A percentile compares a stretch with the other conserved stretches of the same genome.
Conservation (phyloP, 2,113 vertebrate genomes). For the Clinocottus analis region DNA sequence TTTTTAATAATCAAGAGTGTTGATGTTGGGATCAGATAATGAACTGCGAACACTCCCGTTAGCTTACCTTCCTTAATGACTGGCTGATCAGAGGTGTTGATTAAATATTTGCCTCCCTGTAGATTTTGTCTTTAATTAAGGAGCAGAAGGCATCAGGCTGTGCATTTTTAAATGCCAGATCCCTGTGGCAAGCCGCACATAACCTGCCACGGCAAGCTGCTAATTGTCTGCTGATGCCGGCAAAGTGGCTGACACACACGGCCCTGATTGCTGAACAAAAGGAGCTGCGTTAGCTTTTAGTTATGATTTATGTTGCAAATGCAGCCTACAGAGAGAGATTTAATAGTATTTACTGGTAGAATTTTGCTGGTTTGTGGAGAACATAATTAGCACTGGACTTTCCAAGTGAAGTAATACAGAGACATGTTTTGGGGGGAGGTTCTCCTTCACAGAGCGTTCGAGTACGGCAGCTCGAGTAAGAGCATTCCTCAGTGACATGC, state of each 20-base stretch:
- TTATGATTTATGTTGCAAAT: conserved; percentile 53
- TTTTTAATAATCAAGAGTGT: conserved; percentile 50
- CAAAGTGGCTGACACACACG: conserved; percentile 42
- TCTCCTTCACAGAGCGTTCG: conserved; percentile 23
- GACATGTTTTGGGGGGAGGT: not conserved
- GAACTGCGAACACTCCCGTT: conserved; percentile 32
- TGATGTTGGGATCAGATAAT: conserved; percentile 35
- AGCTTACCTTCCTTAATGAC: conserved; percentile 45
- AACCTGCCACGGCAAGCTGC: conserved; percentile 72
- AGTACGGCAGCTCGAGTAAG: conserved; percentile 16
- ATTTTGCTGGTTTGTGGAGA: conserved; percentile 39
- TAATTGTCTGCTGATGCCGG: conserved; percentile 73
- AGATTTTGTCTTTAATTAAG: conserved; percentile 77
- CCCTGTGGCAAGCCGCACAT: conserved; percentile 65
- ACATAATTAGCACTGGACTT: conserved; percentile 25
- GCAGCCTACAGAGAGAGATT: conserved; percentile 23
- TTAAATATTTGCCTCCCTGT: conserved; percentile 77
- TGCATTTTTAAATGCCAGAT: conserved; percentile 76
- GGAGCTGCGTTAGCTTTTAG: conserved; percentile 58
- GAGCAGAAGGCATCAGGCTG: conserved; percentile 67
- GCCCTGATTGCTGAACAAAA: conserved; percentile 51
- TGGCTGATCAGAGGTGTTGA: conserved; percentile 68
- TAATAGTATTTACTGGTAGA: conserved; percentile 15
- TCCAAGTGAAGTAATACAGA: conserved; percentile 12
- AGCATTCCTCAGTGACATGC: conserved; percentile 48